phyloP scores from a whole-genome alignment of 2,888 invertebrate species.

The Pollenia amentaria region DNA sequence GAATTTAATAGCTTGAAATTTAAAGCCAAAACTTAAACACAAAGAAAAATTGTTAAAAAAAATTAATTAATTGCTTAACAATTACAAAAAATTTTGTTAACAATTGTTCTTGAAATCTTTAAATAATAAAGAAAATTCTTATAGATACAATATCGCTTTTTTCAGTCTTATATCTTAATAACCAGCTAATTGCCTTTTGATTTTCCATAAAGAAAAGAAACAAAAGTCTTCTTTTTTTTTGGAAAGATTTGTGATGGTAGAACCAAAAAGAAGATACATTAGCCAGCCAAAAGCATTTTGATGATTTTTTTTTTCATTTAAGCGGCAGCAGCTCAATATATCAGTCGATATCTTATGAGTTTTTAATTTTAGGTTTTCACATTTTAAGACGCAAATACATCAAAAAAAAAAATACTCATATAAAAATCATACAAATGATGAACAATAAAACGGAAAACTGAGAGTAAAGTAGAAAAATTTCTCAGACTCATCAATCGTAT shows the following conservation, averaged over 20 bases:
- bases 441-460: slow-evolving; percentile 30
- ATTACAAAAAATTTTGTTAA: slow-evolving; percentile 58
- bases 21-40: not conserved
- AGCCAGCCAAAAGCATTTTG: slow-evolving; percentile 59
- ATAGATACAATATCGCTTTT: slow-evolving; percentile 26
- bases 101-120: slow-evolving; percentile 51
- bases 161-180: slow-evolving; percentile 71
- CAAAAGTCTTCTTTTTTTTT: slow-evolving; percentile 26
- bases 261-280: slow-evolving; percentile 15
- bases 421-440: slow-evolving; percentile 61
- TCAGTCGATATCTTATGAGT: slow-evolving; percentile 85
- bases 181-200: slow-evolving; percentile 82
- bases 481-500: slow-evolving; percentile 82
- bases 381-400: slow-evolving; percentile 72
- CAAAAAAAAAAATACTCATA: slow-evolving; percentile 60
- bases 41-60: slow-evolving; percentile 31
- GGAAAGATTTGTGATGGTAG: not conserved
- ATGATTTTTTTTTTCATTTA: slow-evolving; percentile 36
- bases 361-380: slow-evolving; percentile 84
- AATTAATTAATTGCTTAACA: slow-evolving; percentile 66
- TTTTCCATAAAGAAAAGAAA: slow-evolving; percentile 74
- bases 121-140: slow-evolving; percentile 17
- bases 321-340: slow-evolving; percentile 84
- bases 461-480: slow-evolving; percentile 46
- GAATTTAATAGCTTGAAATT: slow-evolving; percentile 36